Evolutionary conservation across 1,140 invertebrate species (phyloP), one percentile per base, ranked within the genome.

Genomic region (Daktulosphaira vitifoliae): DNA sequence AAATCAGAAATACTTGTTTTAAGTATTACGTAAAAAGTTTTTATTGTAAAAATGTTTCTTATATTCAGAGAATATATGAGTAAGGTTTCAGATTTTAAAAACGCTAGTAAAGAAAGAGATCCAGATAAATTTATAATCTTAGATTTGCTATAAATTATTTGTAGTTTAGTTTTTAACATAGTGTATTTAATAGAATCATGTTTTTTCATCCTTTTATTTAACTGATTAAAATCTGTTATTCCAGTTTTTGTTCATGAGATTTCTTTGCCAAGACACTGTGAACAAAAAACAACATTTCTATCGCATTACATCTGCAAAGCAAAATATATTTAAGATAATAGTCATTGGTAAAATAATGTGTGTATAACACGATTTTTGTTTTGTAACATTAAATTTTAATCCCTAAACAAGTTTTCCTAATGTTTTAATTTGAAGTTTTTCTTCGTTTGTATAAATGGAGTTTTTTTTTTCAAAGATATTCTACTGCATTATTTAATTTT

Each of bases 1-100:
- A 39, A 56, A 25, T 56, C 53, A 22, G 33, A 5, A 13, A 56
- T 56, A 39, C 66, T 62, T 68, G 22, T 15, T 49, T 37, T 68
- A 66, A 6, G 62, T 44, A 62, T 68, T 70, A n/a, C 65, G 20
- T 51, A 68, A 59, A 65, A 68, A 70, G 68, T 64, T 65, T 69
- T 70, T 56, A 69, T 66, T 70, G 68, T 29, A 68, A 50, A 69
- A 65, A 50, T 72, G 67, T 54, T 70, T 70, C 16, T 64, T 11
- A 8, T 50, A 49, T 65, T 73, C 70, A 66, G 37, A 29, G 48
- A 72, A 72, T 15, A 53, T 52, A 22, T 46, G 20, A 37, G 52
- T 42, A 56, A 70, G 62, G 51, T 69, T 68, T 52, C 16, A n/a
- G 8, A 4, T 16, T n/a, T 11, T 13, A 52, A 26, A 16, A 52